Conservation (phyloP, 1,140 invertebrate species). For the Sogatella furcifera region DNA sequence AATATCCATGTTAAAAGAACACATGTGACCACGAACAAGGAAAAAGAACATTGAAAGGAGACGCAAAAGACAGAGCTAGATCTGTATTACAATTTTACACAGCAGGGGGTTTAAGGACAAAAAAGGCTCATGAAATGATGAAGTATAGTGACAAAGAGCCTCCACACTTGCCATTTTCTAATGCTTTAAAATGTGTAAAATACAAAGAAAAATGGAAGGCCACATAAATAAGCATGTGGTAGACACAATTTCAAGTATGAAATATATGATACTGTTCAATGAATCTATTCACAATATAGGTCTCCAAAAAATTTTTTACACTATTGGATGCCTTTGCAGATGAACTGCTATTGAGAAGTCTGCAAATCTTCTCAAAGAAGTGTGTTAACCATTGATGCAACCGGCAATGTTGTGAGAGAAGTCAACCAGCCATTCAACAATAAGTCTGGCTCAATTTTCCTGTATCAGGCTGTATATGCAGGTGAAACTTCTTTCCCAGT, state of each 20-base stretch:
- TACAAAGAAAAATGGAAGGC: background rate
- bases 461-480: slow-evolving; percentile 10
- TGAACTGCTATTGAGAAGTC: slow-evolving; percentile 8
- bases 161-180: no score
- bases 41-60: no score
- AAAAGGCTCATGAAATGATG: background rate
- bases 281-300: slow-evolving; percentile 7
- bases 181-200: background rate
- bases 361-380: background rate
- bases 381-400: slow-evolving; percentile 14
- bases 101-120: background rate
- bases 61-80: no score
- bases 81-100: no score
- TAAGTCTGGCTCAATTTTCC: slow-evolving; percentile 11
- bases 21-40: no score
- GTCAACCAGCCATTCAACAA: background rate
- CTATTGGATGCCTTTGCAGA: background rate
- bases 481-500: slow-evolving; percentile 9
- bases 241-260: background rate
- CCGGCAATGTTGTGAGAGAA: slow-evolving; percentile 11
- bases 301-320: slow-evolving; percentile 11
- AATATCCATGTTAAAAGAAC: no score
- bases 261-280: background rate
- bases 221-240: background rate
- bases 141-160: background rate